Conservation (phyloP, 2,888 invertebrate genomes). For the Bugulina stolonifera region DNA sequence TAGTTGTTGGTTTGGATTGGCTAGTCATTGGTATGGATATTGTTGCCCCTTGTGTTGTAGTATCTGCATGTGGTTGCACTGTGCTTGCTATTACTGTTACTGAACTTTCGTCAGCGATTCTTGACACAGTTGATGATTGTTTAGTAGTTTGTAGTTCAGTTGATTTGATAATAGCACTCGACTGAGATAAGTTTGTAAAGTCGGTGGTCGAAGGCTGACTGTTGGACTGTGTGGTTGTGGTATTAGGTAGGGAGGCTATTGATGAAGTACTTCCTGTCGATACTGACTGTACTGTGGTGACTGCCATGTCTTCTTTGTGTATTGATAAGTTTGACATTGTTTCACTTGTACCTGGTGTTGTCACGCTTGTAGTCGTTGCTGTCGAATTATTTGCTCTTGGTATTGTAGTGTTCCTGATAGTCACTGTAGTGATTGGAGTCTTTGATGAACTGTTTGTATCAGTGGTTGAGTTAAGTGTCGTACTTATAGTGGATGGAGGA, state of each 20-base stretch:
- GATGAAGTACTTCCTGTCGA: background rate
- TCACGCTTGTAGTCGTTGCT: background rate
- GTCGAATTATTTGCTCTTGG: background rate
- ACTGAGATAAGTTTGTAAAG: background rate
- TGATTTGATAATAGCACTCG: background rate
- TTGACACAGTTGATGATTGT: no score
- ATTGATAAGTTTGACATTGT: background rate
- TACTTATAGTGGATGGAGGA: no score
- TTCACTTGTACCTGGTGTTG: background rate
- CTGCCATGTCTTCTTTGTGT: background rate
- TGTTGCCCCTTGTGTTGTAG: no score
- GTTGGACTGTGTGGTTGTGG: background rate
- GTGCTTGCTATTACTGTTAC: no score
- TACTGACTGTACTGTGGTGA: background rate
- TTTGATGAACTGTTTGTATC: background rate
- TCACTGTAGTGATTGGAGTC: background rate
- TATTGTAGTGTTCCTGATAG: background rate
- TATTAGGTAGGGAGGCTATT: background rate
- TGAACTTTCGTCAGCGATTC: background rate
- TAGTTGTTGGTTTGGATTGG: background rate
- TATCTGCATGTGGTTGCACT: no score
- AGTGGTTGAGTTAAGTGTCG: background rate
- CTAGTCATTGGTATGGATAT: background rate
- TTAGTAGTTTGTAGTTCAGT: background rate
- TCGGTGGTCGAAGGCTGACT: background rate